Base-by-base conservation (phyloP, 2,888 invertebrate genomes). In the Leptinotarsa tumamoca region DNA sequence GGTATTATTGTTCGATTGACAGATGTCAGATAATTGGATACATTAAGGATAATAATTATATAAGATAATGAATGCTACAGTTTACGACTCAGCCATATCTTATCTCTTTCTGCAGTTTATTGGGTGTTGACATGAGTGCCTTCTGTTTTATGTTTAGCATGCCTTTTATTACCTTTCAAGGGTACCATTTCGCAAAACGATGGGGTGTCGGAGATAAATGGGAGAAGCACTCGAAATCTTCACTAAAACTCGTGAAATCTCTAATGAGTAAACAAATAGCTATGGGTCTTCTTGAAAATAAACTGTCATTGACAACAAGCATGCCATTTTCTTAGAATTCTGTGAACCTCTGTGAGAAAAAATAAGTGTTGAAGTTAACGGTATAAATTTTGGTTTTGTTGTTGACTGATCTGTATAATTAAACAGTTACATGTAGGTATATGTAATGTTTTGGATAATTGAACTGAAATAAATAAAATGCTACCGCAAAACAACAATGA, bases 61-160 rank as follows among this genome's bases (percentile, higher is more conserved):
- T 58, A 23, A 14, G 43, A 63, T 63, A 63, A 63, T 63, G 33
- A 21, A 10, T 13, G 43, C 33, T 13, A 33, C 43, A 33, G 13
- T n/a, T 43, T 51, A 23, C 51, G 43, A 43, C 10, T 49, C 27
- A 18, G 10, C n/a, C 15, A 61, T 71, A 18, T 71, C 43, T 23
- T 52, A 51, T 71, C 52, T 66, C 23, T 21, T 17, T 18, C 51
- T n/a, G 17, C 10, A 27, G 33, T 66, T 50, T 54, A 72, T 71
- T 33, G 68, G 63, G 54, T 50, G 72, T 50, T 70, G 70, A 76
- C 67, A 67, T 49, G 23, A 14, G 23, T 67, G 67, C 50, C 77
- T 75, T 77, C 77, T 77, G 77, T 77, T 75, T 77, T 74, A 69
- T 75, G 74, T 77, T 52, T 21, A 58, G 61, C 67, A 68, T 43